These are phyloP conservation scores for Engystomops pustulosus DNA, from an alignment of 2,113 vertebrate species.

Conservation along the genomic window DNA sequence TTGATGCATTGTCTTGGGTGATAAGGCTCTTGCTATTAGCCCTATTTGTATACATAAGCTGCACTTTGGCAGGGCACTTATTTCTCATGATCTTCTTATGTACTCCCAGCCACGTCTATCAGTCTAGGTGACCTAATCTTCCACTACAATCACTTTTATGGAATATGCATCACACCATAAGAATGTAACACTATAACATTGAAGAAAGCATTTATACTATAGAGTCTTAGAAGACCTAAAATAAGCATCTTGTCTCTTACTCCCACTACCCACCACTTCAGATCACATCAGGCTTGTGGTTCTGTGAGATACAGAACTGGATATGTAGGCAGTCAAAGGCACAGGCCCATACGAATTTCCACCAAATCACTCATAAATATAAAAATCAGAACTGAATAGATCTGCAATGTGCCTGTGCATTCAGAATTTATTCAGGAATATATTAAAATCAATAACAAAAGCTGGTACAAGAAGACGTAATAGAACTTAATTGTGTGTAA, in stretches of 20 bases:
- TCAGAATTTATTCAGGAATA: too few species aligned
- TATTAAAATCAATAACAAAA: constrained; percentile 18
- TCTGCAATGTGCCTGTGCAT: too few species aligned
- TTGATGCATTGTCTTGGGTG: too few species aligned
- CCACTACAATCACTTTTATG: not conserved
- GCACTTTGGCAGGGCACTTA: not conserved
- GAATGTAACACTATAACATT: not conserved
- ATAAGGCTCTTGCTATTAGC: not conserved
- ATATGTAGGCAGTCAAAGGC: too few species aligned
- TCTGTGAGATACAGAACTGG: too few species aligned
- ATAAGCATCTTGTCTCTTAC: not conserved
- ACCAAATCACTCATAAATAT: too few species aligned
- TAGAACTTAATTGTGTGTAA: not conserved
- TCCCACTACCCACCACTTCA: too few species aligned
- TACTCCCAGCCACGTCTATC: not conserved
- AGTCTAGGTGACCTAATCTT: not conserved
- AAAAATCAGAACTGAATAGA: too few species aligned
- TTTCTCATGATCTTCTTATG: not conserved
- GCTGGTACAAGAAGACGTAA: not conserved
- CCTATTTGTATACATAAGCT: not conserved
- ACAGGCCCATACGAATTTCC: too few species aligned
- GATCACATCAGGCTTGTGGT: too few species aligned
- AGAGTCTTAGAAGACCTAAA: not conserved
- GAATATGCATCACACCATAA: not conserved
- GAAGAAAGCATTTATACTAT: not conserved